A percentile compares a stretch with the other conserved stretches of the same genome.
phyloP scores from a whole-genome alignment of 2,113 vertebrate genomes.

The Cathartes aura region DNA sequence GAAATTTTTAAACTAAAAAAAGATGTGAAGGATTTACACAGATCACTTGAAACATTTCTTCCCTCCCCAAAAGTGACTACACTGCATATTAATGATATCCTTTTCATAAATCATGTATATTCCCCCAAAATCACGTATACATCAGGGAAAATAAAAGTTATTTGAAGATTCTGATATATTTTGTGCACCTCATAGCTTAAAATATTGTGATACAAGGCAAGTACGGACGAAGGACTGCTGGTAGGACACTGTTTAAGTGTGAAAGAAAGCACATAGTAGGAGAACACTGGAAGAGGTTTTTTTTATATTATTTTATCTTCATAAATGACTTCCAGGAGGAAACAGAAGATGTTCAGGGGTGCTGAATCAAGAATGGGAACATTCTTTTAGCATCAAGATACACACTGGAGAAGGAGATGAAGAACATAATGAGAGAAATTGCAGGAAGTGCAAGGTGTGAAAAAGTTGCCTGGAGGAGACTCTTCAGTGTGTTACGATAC shows the following conservation, averaged over 20 bases:
- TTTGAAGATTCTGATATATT: not conserved
- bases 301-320: not conserved
- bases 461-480: not conserved
- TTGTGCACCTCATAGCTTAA: not conserved
- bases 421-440: not conserved
- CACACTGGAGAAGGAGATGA: not conserved
- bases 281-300: not conserved
- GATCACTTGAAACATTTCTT: not conserved
- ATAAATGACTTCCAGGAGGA: not conserved
- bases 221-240: not conserved
- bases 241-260: not conserved
- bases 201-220: not conserved
- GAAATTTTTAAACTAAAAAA: conserved; percentile 42
- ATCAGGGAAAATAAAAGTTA: not conserved
- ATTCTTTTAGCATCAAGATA: not conserved
- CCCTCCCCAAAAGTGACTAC: not conserved
- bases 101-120: not conserved
- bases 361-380: not conserved
- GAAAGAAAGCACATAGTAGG: not conserved
- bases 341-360: not conserved
- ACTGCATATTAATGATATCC: not conserved
- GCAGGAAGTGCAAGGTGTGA: not conserved
- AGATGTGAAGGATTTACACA: conserved; percentile 24
- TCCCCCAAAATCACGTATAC: fast-evolving
- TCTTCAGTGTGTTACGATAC: fast-evolving